phyloP scores from a whole-genome alignment of 2,113 vertebrate species.

The Anser cygnoides region DNA sequence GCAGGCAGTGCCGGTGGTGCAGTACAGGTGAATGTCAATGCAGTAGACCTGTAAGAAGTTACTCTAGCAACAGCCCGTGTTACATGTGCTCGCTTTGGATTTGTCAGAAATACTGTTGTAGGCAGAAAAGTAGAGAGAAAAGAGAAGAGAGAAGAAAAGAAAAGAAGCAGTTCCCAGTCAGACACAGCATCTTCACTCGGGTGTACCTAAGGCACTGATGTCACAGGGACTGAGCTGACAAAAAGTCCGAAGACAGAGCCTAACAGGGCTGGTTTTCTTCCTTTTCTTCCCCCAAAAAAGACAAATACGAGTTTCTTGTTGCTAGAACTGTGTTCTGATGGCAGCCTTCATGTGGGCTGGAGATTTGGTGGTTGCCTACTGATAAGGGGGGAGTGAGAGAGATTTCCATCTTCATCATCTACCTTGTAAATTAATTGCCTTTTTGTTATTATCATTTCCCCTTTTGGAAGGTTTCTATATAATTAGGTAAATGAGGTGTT shows the following conservation, averaged over 20 bases:
- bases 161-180: background rate
- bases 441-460: background rate
- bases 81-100: background rate
- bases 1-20: background rate
- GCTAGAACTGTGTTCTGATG: background rate
- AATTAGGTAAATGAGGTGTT: background rate
- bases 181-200: background rate
- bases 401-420: background rate
- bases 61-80: background rate
- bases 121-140: too few species aligned
- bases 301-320: background rate
- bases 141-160: too few species aligned
- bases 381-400: background rate
- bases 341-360: background rate
- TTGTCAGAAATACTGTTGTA: background rate
- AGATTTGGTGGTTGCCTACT: background rate
- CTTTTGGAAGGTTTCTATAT: background rate
- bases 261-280: background rate
- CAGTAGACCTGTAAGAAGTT: background rate
- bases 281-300: background rate
- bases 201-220: background rate
- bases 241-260: background rate
- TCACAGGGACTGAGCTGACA: background rate
- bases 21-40: background rate
- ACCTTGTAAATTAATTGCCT: conserved; percentile 23